Base-by-base conservation (phyloP, 2,113 vertebrate genomes). In the Columba livia region DNA sequence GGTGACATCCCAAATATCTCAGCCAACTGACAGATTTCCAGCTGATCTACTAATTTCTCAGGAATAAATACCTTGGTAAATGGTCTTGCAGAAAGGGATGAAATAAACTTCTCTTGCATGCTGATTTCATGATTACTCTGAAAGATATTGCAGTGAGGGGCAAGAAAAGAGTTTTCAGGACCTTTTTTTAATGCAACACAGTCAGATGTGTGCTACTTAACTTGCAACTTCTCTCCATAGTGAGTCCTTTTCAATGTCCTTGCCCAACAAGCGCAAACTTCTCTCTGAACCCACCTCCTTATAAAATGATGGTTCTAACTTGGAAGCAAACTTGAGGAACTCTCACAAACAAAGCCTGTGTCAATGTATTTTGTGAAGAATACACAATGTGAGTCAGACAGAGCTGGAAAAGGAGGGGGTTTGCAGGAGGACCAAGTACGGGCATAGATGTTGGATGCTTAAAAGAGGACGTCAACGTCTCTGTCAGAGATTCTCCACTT, bases 401-500 rank as follows among this genome's bases (percentile, higher is more conserved):
- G 74, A 87, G 56, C 65, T 78, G 65, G 51, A 51, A 48, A 77
- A 84, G 74, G 58, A 60, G 69, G 40, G 64, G 61, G 26, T 20
- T 91, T 93, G 83, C 80, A 72, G 83, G 61, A 86, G 80, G 90
- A 92, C 90, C 80, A 88, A 86, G 83, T 81, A 87, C 3, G 0
- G 79, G 88, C 69, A 69, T 67, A 26, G 83, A 94, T 67, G 57
- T 10, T 95, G 82, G 57, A 61, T 88, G 85, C 75, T 93, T 96
- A 65, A 75, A 90, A 83, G 64, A 92, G 92, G 73, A 92, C 4
- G 26, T 94, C 94, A 90, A 92, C 4, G 26, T 94, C 94, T 89
- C 90, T 95, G 79, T 88, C 88, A 94, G 93, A 95, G 90, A 96
- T 92, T 89, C 93, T 95, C 94, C 4, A 12, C 80, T 92, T 95